Conservation (phyloP, 1,140 invertebrate species). For the Hestina assimilis region DNA sequence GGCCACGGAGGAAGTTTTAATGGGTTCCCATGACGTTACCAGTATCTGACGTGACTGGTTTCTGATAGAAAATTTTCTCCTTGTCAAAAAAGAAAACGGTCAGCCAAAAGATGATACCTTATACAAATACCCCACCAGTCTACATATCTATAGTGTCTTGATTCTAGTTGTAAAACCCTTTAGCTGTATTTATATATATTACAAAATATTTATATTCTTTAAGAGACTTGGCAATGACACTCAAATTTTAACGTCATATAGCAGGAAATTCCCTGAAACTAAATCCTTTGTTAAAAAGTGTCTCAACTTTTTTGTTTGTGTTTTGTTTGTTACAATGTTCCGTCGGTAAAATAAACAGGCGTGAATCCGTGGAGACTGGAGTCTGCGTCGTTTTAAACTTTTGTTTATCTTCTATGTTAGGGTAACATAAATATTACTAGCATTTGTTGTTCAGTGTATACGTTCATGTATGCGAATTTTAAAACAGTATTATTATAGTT, state of each 20-base stretch:
- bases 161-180: too few relatives aligned
- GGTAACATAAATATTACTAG: neutral
- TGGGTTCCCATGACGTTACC: too few relatives aligned
- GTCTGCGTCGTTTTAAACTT: constrained; percentile 4
- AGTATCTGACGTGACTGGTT: too few relatives aligned
- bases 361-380: neutral
- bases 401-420: constrained; percentile 6
- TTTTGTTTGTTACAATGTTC: constrained; percentile 10
- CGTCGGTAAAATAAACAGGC: constrained; percentile 3
- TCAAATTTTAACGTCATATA: neutral
- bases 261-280: neutral
- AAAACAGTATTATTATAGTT: neutral
- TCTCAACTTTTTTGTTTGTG: constrained; percentile 4
- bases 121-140: too few relatives aligned
- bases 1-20: too few relatives aligned
- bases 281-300: neutral
- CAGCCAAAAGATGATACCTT: too few relatives aligned
- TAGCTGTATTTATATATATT: too few relatives aligned
- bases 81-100: too few relatives aligned
- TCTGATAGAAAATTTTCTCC: too few relatives aligned
- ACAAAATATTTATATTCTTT: neutral
- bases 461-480: neutral
- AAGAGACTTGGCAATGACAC: neutral
- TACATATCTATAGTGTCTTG: too few relatives aligned
- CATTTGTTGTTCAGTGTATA: neutral